phyloP scores from a whole-genome alignment of 2,888 invertebrate genomes.

The Ariolimax columbianus region DNA sequence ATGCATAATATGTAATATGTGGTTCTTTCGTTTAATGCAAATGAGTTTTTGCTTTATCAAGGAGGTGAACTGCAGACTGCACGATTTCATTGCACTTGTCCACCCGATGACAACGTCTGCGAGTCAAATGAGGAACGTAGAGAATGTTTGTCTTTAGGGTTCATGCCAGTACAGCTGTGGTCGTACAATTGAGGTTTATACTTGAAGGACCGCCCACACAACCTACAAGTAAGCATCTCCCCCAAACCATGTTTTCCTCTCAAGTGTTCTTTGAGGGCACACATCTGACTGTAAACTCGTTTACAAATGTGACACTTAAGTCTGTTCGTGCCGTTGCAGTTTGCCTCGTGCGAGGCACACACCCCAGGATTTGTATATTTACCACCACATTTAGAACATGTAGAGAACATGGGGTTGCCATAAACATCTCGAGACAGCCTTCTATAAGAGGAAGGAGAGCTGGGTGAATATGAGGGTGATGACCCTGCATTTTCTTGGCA shows the following conservation, averaged over 20 bases:
- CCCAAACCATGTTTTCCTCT: slow-evolving; percentile 55
- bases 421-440: slow-evolving; percentile 36
- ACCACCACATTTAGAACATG: slow-evolving; percentile 50
- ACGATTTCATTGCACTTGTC: background rate
- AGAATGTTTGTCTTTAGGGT: slow-evolving; percentile 1
- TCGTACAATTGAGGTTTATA: slow-evolving; percentile 54
- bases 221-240: slow-evolving; percentile 47
- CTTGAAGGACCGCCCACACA: slow-evolving; percentile 53
- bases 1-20: background rate
- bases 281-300: slow-evolving; percentile 54
- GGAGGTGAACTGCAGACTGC: background rate
- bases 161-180: slow-evolving; percentile 47
- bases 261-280: slow-evolving; percentile 55
- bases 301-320: slow-evolving; percentile 54
- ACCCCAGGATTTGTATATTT: slow-evolving; percentile 48
- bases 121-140: slow-evolving; percentile 5
- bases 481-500: slow-evolving; percentile 24
- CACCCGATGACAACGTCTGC: background rate
- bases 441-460: slow-evolving; percentile 23
- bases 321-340: slow-evolving; percentile 51
- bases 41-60: background rate
- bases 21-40: background rate
- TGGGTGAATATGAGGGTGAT: slow-evolving; percentile 7
- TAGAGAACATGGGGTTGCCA: slow-evolving; percentile 48
- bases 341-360: slow-evolving; percentile 47